Evolutionary conservation across 2,888 invertebrate genomes (phyloP).

Genomic region (Phengaris arion): DNA sequence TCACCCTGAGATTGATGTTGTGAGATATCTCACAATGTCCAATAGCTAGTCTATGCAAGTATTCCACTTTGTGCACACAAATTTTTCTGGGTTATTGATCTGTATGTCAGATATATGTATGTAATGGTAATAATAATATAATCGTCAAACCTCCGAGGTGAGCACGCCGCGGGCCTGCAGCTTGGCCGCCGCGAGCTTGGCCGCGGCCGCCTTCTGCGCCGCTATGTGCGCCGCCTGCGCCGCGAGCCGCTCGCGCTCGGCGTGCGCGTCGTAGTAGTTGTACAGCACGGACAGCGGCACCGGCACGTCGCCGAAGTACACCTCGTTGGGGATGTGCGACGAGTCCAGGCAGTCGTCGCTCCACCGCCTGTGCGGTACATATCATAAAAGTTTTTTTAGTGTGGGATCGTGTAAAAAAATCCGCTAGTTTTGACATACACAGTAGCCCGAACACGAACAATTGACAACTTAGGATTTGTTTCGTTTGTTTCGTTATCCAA

Average conservation of each 20-base stretch:
- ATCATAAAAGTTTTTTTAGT: neutral
- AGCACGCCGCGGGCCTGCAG: conserved; percentile 52
- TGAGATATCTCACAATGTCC: too few species aligned
- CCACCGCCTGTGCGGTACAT: conserved; percentile 61
- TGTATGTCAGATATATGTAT: too few species aligned
- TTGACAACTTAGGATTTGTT: too few species aligned
- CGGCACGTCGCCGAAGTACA: conserved; percentile 77
- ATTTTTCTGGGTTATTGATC: too few species aligned
- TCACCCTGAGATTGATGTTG: too few species aligned
- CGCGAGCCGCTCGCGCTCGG: conserved; percentile 68
- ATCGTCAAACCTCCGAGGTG: conserved; percentile 46
- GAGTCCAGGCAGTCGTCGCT: conserved; percentile 77
- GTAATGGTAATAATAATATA: too few species aligned
- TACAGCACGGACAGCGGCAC: conserved; percentile 68
- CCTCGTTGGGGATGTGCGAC: conserved; percentile 76
- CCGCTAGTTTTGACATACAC: too few species aligned
- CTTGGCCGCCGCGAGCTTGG: conserved; percentile 63
- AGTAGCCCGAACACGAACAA: too few species aligned
- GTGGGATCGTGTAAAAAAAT: too few species aligned
- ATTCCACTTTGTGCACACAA: too few species aligned
- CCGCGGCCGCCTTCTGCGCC: conserved; percentile 71
- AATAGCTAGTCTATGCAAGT: too few species aligned
- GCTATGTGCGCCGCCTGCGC: conserved; percentile 70
- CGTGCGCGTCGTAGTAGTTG: conserved; percentile 77
- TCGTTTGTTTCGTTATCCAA: too few species aligned